These are phyloP conservation scores for Mugil cephalus DNA, from an alignment of 2,113 vertebrate species.

Conservation along the genomic window DNA sequence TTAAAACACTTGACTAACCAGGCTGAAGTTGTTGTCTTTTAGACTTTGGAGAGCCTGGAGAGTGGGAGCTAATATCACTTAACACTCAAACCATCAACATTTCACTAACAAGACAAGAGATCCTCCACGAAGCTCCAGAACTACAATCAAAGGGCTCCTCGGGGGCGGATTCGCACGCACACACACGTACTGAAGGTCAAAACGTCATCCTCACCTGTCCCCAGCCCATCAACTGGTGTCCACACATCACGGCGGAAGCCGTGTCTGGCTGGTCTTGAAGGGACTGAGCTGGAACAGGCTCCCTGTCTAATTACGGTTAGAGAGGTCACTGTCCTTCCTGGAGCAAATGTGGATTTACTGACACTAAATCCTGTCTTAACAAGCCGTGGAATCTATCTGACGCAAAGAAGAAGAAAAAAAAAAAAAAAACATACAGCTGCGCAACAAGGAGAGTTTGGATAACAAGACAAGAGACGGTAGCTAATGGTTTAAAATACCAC, in stretches of 20 bases:
- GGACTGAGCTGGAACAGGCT: conserved; percentile 51
- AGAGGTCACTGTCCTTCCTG: conserved; percentile 64
- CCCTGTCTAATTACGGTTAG: conserved; percentile 71
- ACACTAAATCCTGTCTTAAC: conserved; percentile 74
- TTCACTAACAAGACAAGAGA: conserved; percentile 71
- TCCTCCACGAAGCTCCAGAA: conserved; percentile 45
- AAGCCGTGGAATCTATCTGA: conserved; percentile 62
- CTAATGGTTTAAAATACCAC: conserved; percentile 75
- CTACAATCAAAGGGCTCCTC: conserved; percentile 41
- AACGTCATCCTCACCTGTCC: conserved; percentile 83
- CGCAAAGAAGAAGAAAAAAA: conserved; percentile 33
- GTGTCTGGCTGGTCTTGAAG: conserved; percentile 55
- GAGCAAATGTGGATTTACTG: conserved; percentile 71
- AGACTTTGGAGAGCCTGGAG: not conserved
- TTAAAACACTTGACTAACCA: conserved; percentile 44
- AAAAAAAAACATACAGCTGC: conserved; percentile 64
- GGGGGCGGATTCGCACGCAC: conserved; percentile 26
- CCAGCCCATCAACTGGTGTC: conserved; percentile 74
- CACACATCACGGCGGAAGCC: conserved; percentile 65
- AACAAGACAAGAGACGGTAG: conserved; percentile 63
- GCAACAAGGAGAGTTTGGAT: conserved; percentile 44
- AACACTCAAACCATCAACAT: conserved; percentile 67
- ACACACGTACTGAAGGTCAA: conserved; percentile 59
- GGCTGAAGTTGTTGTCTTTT: conserved; percentile 12
- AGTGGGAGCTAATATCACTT: conserved; percentile 42